Evolutionary conservation across 2,888 invertebrate genomes (phyloP), one percentile per base, ranked within the genome.

Genomic region (Caenorhabditis imperialis): DNA sequence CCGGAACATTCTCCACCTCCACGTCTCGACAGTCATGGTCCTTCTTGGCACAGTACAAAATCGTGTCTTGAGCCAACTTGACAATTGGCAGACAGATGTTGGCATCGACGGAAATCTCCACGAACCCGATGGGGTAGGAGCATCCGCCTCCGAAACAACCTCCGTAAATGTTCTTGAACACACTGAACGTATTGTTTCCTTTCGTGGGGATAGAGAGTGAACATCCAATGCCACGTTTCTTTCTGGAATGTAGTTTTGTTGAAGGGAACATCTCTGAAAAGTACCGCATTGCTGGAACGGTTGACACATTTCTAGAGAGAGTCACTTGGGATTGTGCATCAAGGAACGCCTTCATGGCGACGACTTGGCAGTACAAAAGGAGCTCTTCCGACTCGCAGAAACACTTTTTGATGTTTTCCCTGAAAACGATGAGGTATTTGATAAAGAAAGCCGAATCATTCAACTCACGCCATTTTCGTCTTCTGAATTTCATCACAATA

Each of bases 321-420:
- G 6, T 3, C 14, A 25, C 48, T 20, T 42, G n/a, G 2, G 45
- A 38, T 10, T 25, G n/a, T 35, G 60, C 38, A 2, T 55, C 51
- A 44, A 37, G 14, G 18, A 54, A 58, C 16, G 40, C 38, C 8
- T 57, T 23, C 10, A 54, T 30, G 10, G 58, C 58, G 23, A 63
- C 16, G 12, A 50, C 75, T 51, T 75, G 75, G 45, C 75, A 75
- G 25, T 75, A 75, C 8, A 70, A 8, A 10, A 69, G 20, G 3
- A 75, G 42, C 25, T 67, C 58, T 1, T 55, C 44, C 1, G 54
- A 42, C 6, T 20, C 45, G 45, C 75, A 75, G 27, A 54, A 63
- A 16, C 75, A 75, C 1, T 20, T 30, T 16, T 67, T 51, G 16
- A 67, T 55, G 14, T 14, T 23, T 37, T n/a, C n/a, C n/a, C n/a